Conservation (phyloP, 2,113 vertebrate species). For the Poicephalus gulielmi region DNA sequence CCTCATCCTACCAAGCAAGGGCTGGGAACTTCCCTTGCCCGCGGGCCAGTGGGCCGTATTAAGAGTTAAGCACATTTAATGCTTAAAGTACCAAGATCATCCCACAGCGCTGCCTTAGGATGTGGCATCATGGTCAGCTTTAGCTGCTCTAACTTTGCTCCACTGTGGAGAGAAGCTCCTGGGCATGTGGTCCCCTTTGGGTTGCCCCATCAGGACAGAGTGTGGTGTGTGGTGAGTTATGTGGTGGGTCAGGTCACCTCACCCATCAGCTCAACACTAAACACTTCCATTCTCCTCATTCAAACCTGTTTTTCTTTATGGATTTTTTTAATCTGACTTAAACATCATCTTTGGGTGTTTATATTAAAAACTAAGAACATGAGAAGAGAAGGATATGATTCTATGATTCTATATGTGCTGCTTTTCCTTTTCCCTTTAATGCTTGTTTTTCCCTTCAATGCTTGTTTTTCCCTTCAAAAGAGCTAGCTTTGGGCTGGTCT, state of each 20-base stretch:
- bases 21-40: not conserved
- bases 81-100: not conserved
- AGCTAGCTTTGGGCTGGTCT: not conserved
- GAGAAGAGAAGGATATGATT: not conserved
- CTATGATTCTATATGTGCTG: not conserved
- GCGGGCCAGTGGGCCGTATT: rapidly evolving
- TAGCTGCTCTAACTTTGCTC: not conserved
- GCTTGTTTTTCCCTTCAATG: not conserved
- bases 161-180: rapidly evolving
- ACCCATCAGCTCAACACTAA: not conserved
- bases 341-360: not conserved
- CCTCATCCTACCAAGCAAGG: rapidly evolving
- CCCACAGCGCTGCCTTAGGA: rapidly evolving
- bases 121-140: not conserved
- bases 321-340: not conserved
- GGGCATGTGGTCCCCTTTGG: not conserved
- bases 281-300: rapidly evolving
- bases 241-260: not conserved
- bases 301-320: not conserved
- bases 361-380: not conserved
- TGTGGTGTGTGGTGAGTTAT: too few species aligned
- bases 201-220: not conserved
- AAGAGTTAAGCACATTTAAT: not conserved
- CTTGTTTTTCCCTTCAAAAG: not conserved
- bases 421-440: not conserved